Base-by-base conservation (phyloP, 1,140 invertebrate species). In the Eupristina koningsbergeri region DNA sequence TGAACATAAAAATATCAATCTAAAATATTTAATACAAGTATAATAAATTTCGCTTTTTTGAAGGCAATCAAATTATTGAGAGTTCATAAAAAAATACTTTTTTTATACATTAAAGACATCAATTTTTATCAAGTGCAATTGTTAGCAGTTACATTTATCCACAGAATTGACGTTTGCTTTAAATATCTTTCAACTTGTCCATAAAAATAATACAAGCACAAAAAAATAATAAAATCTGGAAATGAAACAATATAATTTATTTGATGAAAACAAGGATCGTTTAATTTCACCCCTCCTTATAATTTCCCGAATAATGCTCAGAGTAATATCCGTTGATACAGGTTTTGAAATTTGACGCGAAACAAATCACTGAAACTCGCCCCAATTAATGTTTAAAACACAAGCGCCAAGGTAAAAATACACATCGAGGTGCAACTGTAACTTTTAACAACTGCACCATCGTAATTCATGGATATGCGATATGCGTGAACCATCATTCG, bases 381-480 rank as follows among this genome's bases (percentile, higher is more conserved):
- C 50, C 36, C 36, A 58, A 58, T 41, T 29, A 61, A 73, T 8
- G 36, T 19, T 50, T 39, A 3, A n/a, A 76, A 26, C 19, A 34
- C 45, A 7, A 6, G 26, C n/a, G 0, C 15, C 64, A 36, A 50
- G 76, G 29, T 64, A 45, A 45, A 78, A 74, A 69, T 81, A 29
- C 26, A 80, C 17, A 47, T 34, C 29, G 47, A 15, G 47, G n/a
- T 34, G 36, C 34, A 13, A 34, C 47, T n/a, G 13, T 31, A 39
- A 41, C 36, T 53, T n/a, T 58, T 31, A 74, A 81, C 69, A 63
- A 81, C 80, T 61, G 67, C 26, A 63, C 31, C n/a, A 36, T 81
- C 80, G 73, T 74, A 81, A 81, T 81, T 81, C 69, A 81, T 36
- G 36, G 50, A 11, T 61, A 74, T 50, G 39, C 74, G 80, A 81